A percentile compares a stretch with the other conserved stretches of the same genome.
These are phyloP conservation scores for Rallus crepitans DNA, from an alignment of 2,797 vertebrate genomes.

Conservation along the genomic window DNA sequence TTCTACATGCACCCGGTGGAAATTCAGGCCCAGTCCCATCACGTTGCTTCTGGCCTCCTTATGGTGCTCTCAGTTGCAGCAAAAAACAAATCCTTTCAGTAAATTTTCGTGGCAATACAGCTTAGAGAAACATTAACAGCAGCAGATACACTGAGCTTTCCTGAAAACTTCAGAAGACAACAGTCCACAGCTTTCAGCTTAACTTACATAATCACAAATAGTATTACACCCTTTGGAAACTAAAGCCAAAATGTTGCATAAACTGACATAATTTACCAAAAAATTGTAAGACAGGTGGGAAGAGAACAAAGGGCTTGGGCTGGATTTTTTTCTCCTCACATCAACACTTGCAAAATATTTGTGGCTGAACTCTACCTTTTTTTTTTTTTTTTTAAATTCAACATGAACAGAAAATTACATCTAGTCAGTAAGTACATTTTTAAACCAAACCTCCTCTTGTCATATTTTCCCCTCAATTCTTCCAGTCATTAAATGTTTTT, in stretches of 20 bases:
- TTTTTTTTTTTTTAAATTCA: neutral
- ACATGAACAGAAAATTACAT: constrained; percentile 12
- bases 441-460: neutral
- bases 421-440: constrained; percentile 38
- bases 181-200: neutral
- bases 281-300: neutral
- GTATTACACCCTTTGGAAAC: neutral
- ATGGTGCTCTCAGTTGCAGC: neutral
- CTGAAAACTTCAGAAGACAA: neutral
- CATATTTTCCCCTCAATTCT: neutral
- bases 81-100: neutral
- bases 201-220: neutral
- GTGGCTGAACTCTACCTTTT: neutral
- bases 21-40: neutral
- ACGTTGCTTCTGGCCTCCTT: neutral
- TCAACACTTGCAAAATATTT: neutral
- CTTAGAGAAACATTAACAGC: neutral
- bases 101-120: neutral
- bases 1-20: neutral
- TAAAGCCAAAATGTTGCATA: neutral
- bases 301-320: neutral
- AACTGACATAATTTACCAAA: neutral
- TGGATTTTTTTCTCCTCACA: neutral
- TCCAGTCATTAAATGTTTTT: constrained; percentile 12
- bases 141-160: neutral